Conservation (phyloP, 2,797 vertebrate species). For the Sternotherus odoratus region DNA sequence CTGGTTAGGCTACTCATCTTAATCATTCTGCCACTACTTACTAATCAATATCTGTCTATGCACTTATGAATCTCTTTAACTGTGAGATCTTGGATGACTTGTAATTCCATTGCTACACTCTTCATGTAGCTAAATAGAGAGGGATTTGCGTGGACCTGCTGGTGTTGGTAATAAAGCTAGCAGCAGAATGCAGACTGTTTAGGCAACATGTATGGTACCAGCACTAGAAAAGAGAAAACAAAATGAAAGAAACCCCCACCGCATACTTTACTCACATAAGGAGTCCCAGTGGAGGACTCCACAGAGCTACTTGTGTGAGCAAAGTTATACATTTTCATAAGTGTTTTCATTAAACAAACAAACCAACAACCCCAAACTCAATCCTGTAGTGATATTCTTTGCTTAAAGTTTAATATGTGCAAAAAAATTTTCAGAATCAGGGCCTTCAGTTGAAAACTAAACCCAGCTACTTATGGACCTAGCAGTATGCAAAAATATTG, state of each 20-base stretch:
- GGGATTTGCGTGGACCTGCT: fast-evolving
- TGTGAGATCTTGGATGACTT: background rate
- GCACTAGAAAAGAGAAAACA: background rate
- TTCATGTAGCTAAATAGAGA: background rate
- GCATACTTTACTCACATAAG: background rate
- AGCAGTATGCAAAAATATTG: background rate
- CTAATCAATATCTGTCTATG: background rate
- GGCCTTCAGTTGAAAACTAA: background rate
- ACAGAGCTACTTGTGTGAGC: background rate
- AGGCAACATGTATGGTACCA: background rate
- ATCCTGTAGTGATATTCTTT: background rate
- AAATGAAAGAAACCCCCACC: background rate
- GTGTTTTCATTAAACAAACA: background rate
- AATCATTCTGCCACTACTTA: background rate
- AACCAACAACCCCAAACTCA: background rate
- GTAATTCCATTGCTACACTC: background rate
- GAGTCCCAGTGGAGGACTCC: background rate
- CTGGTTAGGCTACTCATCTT: background rate
- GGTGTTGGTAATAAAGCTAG: background rate
- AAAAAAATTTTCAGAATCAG: background rate
- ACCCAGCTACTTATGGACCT: background rate
- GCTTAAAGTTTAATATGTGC: background rate
- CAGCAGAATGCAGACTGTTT: background rate
- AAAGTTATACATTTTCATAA: background rate
- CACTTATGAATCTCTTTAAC: background rate